Evolutionary conservation across 2,888 invertebrate genomes (phyloP), one percentile per base, ranked within the genome.

Genomic region (Ephialtes manifestator): DNA sequence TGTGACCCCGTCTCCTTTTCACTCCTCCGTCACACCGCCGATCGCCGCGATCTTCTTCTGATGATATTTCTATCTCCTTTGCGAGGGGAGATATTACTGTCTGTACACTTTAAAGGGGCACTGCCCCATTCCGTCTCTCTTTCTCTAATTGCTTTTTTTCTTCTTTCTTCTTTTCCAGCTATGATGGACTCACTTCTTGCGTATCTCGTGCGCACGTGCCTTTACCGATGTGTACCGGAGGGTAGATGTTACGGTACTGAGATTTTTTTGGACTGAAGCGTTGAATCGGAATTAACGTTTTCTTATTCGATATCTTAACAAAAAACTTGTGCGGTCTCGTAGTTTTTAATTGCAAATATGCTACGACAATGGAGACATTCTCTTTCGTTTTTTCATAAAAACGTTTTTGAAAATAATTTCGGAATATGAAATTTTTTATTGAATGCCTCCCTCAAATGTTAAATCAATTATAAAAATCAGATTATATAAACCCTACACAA

Each of bases 1-100:
- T 65, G 65, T 65, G 51, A 58, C 81, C 81, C 76, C 71, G 83
- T 79, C 81, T 86, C 84, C 78, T 72, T 79, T 71, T 80, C 65
- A 67, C 67, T 78, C 28, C 24, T 28, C 58, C 24, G 58, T 28
- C 58, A 58, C 58, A 28, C 4, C 58, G 28, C 58, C 58, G 58
- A 58, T 58, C 58, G 58, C 13, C 58, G 58, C 28, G 58, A 58
- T 78, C 70, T 70, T 70, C 51, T 39, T 63, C 53, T 51, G 15
- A 67, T 70, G 60, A 68, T 68, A 7, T 74, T 39, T 31, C n/a
- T 55, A n/a, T 76, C 51, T 81, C 55, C 63, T 72, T 65, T 13
- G n/a, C 68, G 70, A 58, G 43, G 68, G 58, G 58, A 58, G 58
- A 58, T 58, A 58, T 28, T 28, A 15, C 58, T 28, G 28, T 58